Base-by-base conservation (phyloP, 2,797 vertebrate genomes). In the Acrossocheilus fasciatus region DNA sequence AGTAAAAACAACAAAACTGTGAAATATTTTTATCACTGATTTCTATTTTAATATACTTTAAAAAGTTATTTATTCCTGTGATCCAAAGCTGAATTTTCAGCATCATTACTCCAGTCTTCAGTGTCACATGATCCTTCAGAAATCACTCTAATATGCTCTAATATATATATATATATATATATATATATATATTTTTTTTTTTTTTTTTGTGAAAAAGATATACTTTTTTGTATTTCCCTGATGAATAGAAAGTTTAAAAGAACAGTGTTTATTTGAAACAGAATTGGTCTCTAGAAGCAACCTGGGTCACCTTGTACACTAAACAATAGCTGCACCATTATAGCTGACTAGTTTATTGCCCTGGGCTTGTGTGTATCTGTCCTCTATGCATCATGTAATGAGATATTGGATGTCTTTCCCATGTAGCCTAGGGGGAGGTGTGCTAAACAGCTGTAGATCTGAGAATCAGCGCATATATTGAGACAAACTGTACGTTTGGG, bases 401-500 rank as follows among this genome's bases (percentile, higher is more conserved):
- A 52, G 30, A 39, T 57, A 59, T 59, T 23, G 34, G 52, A 77
- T 69, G 43, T 23, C 2, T 83, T 73, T 83, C 39, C 72, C 9
- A 12, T 39, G 30, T 76, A 36, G 59, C 23, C 6, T 23, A 36
- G 41, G 26, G 26, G 69, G 30, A 75, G 12, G 20, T 36, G 52
- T 47, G 30, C 45, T 39, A 45, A 68, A 68, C 43, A 64, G 43
- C 59, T 74, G 70, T 23, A 84, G 12, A 66, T 36, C 7, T 2
- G 17, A 57, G 41, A 6, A 45, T 50, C 30, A 84, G 14, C 12
- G 4, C 73, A 52, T 68, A 70, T 11, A 54, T 50, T 69, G 62
- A 80, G 18, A 85, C 62, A 72, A 47, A 80, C 12, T 36, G 39
- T 62, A 85, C 30, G 36, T 72, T 47, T 59, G 4, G 50, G 26